Base-by-base conservation (phyloP, 2,888 invertebrate species). In the Amphimallon solstitiale region DNA sequence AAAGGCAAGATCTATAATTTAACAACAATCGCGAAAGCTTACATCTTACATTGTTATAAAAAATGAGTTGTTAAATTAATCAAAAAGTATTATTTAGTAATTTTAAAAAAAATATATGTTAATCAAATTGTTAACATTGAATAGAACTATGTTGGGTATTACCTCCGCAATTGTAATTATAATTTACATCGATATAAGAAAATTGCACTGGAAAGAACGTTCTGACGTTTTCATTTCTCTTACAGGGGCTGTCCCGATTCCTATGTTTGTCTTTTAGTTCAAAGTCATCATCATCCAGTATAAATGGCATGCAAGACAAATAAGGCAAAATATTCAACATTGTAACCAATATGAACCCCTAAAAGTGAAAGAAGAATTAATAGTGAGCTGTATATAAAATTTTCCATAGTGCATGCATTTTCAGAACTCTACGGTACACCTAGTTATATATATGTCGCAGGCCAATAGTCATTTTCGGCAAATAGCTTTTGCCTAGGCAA, bases 151-250 rank as follows among this genome's bases (percentile, higher is more conserved):
- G 59, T 23, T 51, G 40, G n/a, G 2, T n/a, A 21, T 40, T 37
- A 17, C 49, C 65, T n/a, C 63, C 68, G 21, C 68, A 68, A 46
- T 71, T 70, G 23, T 67, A 68, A 35, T 67, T 69, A 51, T 70
- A 54, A 45, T 69, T 70, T 6, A 71, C 63, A 43, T 70, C 67
- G n/a, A 68, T 29, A 46, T 72, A 68, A 0, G 68, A 68, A 9
- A 68, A 56, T n/a, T 63, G 34, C 40, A 68, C 65, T 38, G 70
- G 70, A 15, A 72, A 71, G 35, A 71, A 67, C 12, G 70, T 69
- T 54, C 68, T 65, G 34, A 60, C 72, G 12, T 65, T 59, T 1
- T 7, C 59, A 15, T 51, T 52, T 49, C 48, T 54, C 9, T 34
- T 23, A 21, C 68, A 68, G 10, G 68, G 68, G 38, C 54, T 61